Base-by-base conservation (phyloP, 2,888 invertebrate species). In the Drymonia ruficornis region DNA sequence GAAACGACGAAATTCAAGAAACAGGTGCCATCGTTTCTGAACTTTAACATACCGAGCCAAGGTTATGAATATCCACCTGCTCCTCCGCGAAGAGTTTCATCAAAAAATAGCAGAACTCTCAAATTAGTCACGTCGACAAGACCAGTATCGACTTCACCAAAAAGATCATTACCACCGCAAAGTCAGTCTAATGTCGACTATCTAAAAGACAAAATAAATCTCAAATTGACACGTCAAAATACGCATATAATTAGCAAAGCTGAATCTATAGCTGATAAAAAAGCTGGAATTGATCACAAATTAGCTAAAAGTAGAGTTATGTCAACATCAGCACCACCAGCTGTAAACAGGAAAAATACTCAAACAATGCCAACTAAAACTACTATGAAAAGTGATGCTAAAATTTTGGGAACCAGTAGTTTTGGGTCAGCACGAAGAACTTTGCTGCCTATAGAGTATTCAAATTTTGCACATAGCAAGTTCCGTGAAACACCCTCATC, bases 31-130 rank as follows among this genome's bases (percentile, higher is more conserved):
- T 94, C 95, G 34, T 87, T 93, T 68, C 82, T 93, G 55, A 87
- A 86, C 53, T 74, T 91, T 43, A 85, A 89, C 59, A 64, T 76
- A 29, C 80, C 79, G 23, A 80, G 68, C 50, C 78, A 67, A 51
- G 76, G 83, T 11, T 70, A 75, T 42, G 84, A 80, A 19, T 78
- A 88, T 70, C 95, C 96, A 15, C 96, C 97, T 0, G 95, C 96
- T 1, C 95, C 96, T 13, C 97, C 97, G 0, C 93, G 95, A 79
- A 94, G 97, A 67, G 94, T 94, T 63, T 97, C 97, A 0, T 97
- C 97, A 0, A 94, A 94, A 71, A 94, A 95, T 68, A 96, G 95
- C 72, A 94, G 94, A 54, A 96, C 96, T 2, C 86, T 96, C 11
- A 93, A 94, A 74, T 81, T 96, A 47, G 94, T 95, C 44, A 94